phyloP scores from a whole-genome alignment of 2,113 vertebrate species.

The human (Homo sapiens) region DNA sequence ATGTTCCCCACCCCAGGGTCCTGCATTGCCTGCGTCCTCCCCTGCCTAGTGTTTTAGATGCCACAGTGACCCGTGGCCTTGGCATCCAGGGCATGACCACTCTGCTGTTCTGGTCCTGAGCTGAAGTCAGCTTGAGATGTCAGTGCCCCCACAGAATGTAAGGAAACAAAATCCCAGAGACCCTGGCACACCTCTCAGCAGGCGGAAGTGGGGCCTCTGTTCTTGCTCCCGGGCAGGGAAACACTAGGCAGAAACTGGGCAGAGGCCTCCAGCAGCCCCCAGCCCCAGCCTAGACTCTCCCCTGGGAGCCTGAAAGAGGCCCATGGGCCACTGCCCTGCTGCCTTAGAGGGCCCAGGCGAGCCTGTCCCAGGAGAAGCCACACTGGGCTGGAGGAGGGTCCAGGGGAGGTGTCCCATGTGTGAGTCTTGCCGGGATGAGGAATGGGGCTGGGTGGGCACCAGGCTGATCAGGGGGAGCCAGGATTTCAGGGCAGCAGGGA shows the following conservation, averaged over 20 bases:
- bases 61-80: background rate
- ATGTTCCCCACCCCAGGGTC: too few species aligned
- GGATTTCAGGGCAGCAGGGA: background rate
- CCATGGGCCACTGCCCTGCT: too few species aligned
- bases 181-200: background rate
- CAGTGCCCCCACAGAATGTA: fast-evolving
- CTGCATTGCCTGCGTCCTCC: too few species aligned
- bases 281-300: background rate
- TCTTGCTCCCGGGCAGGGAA: background rate
- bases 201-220: background rate
- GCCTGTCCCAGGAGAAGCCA: too few species aligned
- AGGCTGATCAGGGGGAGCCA: background rate
- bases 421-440: fast-evolving
- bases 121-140: background rate
- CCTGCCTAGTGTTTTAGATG: background rate
- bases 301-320: background rate
- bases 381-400: too few species aligned
- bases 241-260: background rate
- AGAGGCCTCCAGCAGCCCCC: background rate
- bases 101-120: background rate
- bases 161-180: background rate
- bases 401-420: too few species aligned
- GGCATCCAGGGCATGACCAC: fast-evolving
- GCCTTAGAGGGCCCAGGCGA: too few species aligned
- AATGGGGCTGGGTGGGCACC: fast-evolving